Conservation (phyloP, 1,140 invertebrate genomes). For the Drosophila nasuta region DNA sequence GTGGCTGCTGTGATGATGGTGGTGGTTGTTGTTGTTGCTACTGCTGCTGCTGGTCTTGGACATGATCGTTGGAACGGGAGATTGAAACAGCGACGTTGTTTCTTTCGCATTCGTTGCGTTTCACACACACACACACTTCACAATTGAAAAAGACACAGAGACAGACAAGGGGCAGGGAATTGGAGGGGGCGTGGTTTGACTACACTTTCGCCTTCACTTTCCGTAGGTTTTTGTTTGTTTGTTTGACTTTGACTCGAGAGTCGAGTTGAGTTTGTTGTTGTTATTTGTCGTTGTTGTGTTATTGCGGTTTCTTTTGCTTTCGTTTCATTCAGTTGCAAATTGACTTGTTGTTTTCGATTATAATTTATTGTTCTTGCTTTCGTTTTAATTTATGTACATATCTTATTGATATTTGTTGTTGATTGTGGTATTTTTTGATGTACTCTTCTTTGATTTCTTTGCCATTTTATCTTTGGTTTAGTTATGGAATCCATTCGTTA, state of each 20-base stretch:
- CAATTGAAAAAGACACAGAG: constrained; percentile 18
- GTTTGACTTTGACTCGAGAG: constrained; percentile 47
- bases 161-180: not conserved
- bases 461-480: constrained; percentile 82
- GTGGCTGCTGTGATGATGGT: constrained; percentile 24
- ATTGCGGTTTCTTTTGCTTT: constrained; percentile 58
- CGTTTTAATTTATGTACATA: constrained; percentile 52
- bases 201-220: constrained; percentile 68
- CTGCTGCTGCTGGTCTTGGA: constrained; percentile 52
- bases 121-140: constrained; percentile 5
- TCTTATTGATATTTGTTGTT: constrained; percentile 43
- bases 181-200: constrained; percentile 24
- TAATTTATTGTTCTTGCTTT: constrained; percentile 68
- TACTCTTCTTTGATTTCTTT: constrained; percentile 61
- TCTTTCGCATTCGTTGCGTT: constrained; percentile 40
- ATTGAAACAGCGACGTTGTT: constrained; percentile 20
- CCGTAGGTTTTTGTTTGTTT: constrained; percentile 31
- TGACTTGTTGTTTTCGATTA: constrained; percentile 61
- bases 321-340: constrained; percentile 75
- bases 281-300: constrained; percentile 20
- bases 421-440: constrained; percentile 30
- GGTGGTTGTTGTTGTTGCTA: constrained; percentile 48
- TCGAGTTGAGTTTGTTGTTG: constrained; percentile 40
- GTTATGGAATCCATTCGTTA: constrained; percentile 57
- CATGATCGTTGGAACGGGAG: constrained; percentile 33